A percentile compares a stretch with the other conserved stretches of the same genome.
Conservation (phyloP, 2,113 vertebrate species). For the Ahaetulla prasina region DNA sequence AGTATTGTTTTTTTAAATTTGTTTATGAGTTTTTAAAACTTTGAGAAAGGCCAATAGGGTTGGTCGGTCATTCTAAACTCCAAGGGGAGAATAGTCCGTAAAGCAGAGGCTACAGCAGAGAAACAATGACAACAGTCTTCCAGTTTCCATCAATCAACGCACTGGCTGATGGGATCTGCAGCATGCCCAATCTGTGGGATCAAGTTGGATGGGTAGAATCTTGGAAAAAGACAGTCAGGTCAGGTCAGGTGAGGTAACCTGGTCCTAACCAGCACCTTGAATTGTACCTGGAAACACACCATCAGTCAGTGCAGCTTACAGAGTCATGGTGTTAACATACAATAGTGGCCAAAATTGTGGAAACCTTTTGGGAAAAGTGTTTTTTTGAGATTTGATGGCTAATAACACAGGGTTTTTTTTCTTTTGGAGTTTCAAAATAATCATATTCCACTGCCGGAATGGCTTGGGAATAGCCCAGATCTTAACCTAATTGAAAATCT, state of each 20-base stretch:
- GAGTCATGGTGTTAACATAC: neutral
- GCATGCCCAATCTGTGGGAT: neutral
- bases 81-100: neutral
- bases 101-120: neutral
- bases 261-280: neutral
- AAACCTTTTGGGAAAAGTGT: too few species aligned
- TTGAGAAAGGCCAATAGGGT: neutral
- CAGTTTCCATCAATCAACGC: neutral
- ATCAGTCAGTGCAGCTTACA: neutral
- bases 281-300: neutral
- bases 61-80: neutral
- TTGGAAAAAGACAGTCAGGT: neutral
- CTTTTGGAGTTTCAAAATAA: too few species aligned
- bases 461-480: too few species aligned
- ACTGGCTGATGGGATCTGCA: neutral
- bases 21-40: neutral
- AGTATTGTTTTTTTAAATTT: neutral
- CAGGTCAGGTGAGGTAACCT: neutral
- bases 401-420: too few species aligned
- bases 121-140: neutral
- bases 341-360: too few species aligned
- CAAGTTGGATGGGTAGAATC: neutral
- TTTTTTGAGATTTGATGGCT: too few species aligned
- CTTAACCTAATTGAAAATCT: too few species aligned
- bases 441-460: too few species aligned